Base-by-base conservation (phyloP, 2,888 invertebrate genomes). In the Elegia similella region DNA sequence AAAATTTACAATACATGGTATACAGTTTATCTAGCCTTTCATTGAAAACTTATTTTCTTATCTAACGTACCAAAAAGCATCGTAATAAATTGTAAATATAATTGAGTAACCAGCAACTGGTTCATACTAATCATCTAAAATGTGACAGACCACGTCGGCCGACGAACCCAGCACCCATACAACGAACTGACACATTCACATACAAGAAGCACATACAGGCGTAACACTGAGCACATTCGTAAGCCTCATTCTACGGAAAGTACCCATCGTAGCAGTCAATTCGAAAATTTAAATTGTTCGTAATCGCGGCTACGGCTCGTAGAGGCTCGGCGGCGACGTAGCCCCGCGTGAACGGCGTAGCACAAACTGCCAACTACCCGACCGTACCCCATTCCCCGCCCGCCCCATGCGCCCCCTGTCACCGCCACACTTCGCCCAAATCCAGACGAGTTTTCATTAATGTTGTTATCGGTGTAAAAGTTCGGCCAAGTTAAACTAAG, bases 381-480 rank as follows among this genome's bases (percentile, higher is more conserved):
- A 70, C 57, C 64, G 64, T 67, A 82, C 86, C 86, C 84, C 76
- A 78, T 82, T 78, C 73, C 78, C 75, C 75, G 73, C 65, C 66
- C 76, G 69, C 74, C 80, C 72, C 77, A 66, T 62, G 72, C 71
- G 69, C 34, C 78, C 84, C 75, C 78, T 83, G 82, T 85, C 86
- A 82, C 82, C 80, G 80, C 82, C 83, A 82, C 82, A 80, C 79
- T 78, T 75, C 78, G 74, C 84, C 84, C 81, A 86, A 90, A 88
- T 86, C 85, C 81, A 84, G 80, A 77, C 80, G 80, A 88, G 82
- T 88, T 89, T 86, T 88, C 89, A 90, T 90, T 88, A 89, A 89
- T 87, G 84, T 82, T 88, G 87, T 89, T 88, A 89, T 89, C 86
- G 81, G 81, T 87, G 79, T 84, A 87, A 89, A 86, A 90, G 79